Conservation (phyloP, 1,140 invertebrate genomes). For the Diorhabda sublineata region DNA sequence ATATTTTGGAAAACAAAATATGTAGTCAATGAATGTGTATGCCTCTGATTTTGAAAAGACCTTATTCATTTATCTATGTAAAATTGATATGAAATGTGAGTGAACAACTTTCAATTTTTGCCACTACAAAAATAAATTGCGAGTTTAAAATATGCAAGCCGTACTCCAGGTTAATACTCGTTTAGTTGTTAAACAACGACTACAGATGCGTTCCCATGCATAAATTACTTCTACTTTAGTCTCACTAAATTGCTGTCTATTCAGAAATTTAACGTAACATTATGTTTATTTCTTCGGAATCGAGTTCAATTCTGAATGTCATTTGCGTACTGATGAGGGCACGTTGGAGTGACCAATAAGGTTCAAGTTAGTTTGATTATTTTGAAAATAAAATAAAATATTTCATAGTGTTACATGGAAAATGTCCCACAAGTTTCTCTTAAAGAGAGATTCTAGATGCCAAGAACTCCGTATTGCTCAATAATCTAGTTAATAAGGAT, state of each 20-base stretch:
- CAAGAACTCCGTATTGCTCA: no score
- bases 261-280: conserved; percentile 22
- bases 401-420: no score
- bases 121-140: conserved; percentile 22
- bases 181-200: conserved; percentile 31
- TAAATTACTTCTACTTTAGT: conserved; percentile 31
- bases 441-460: no score
- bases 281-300: conserved; percentile 22
- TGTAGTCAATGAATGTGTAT: no score
- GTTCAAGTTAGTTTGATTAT: no score
- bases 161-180: conserved; percentile 27
- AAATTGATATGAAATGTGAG: no score
- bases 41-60: no score
- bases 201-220: conserved; percentile 31
- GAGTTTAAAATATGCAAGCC: conserved; percentile 26
- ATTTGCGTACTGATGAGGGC: not conserved
- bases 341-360: not conserved
- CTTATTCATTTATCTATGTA: no score
- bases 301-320: conserved; percentile 11
- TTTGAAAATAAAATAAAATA: no score
- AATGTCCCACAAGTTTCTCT: no score
- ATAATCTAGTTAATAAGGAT: no score
- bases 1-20: no score
- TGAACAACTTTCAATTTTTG: not conserved
- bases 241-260: conserved; percentile 26